Evolutionary conservation across 2,797 vertebrate genomes (phyloP), one percentile per base, ranked within the genome.

Genomic region (Enteromius viviparus): DNA sequence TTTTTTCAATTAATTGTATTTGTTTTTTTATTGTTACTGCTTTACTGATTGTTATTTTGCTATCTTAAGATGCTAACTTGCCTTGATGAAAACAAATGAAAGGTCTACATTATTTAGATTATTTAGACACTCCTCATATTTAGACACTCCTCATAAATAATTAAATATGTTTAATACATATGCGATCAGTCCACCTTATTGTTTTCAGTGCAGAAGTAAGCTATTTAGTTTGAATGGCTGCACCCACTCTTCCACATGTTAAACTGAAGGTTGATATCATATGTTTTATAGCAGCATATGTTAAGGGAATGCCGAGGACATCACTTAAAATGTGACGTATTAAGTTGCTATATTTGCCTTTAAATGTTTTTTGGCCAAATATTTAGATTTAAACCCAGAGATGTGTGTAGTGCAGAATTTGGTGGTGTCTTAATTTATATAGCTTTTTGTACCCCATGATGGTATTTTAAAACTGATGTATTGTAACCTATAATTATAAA

Each of bases 401-500:
- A 34, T 70, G 49, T 78, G 78, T 49, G n/a, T 81, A 53, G 53
- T 87, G 72, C 64, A 53, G 12, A 37, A 78, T 64, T 69, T 69
- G 76, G 45, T 17, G 0, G 58, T 81, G 29, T 37, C 60, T 66
- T 75, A 26, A 81, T 75, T 26, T 53, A 34, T 69, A 76, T 60
- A 21, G 32, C 14, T 26, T 47, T 83, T 51, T 60, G 40, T 37
- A 29, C 42, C 53, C 40, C 82, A 37, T 80, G 10, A 76, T 75
- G 17, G 7, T 45, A n/a, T 53, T 19, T 26, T 45, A 69, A 40
- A 80, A 80, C 65, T 74, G 40, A 60, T 21, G 53, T 47, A 81
- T 42, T 47, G 26, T n/a, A 64, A 77, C 69, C 37, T 81, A 58
- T 19, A 84, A 90, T 90, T 81, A 53, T 87, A 85, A 80, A 85